Evolutionary conservation across 2,888 invertebrate species (phyloP), one percentile per base, ranked within the genome.

Genomic region (Torymus tubicola): DNA sequence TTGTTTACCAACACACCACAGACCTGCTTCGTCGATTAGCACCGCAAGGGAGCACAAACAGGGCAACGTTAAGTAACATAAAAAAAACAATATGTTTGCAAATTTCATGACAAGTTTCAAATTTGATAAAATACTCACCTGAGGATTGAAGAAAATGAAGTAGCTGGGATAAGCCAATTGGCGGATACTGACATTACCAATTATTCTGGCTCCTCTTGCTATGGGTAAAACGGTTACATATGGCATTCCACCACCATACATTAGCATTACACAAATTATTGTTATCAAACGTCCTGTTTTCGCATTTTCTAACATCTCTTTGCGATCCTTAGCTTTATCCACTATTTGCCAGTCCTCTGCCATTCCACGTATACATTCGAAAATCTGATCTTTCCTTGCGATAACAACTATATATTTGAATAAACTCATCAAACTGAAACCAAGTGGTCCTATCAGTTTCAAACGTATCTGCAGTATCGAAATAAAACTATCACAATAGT

Each of bases 371-470:
- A 89, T 72, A 67, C 87, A 87, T 1, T 73, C 21, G 1, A 70
- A 76, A 11, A 88, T 85, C 2, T 83, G 74, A 0, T 11, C 11
- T 1, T 75, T 76, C 2, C 81, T 84, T 1, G 81, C 71, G 0
- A 87, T 13, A 0, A 88, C 67, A 0, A 83, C 81, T 11, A 78
- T 78, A 52, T 86, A 85, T 21, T 88, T 89, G 0, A 84, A 24
- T 0, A 85, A 75, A 0, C 86, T 84, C 85, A 87, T 86, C 2
- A 85, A 10, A 65, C 85, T 85, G 60, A 87, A 88, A 14, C 85
- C 86, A 42, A 87, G 67, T 0, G 88, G 85, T 10, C 87, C 88
- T 0, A 85, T 81, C 57, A 86, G 81, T 57, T 85, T 86, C 14
- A 88, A 71, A 18, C 67, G 65, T 42, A 75, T 24, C 75, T 80